A percentile compares a stretch with the other conserved stretches of the same genome.
These are phyloP conservation scores for Chondrosia reniformis DNA, from an alignment of 37 sponge, comb jelly and placozoan genomes.

Conservation along the genomic window DNA sequence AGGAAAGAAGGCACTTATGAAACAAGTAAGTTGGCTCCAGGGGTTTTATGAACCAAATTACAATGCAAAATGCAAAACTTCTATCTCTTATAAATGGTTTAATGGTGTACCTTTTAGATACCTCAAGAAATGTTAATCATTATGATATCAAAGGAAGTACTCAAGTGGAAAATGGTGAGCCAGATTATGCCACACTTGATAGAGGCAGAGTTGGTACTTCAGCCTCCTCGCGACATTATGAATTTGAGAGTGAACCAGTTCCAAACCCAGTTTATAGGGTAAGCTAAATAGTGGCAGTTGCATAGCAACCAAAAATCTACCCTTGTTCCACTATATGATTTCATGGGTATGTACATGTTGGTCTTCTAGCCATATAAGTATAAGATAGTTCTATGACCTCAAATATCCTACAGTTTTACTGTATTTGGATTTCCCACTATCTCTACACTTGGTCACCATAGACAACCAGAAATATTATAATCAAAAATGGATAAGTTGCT, in stretches of 20 bases:
- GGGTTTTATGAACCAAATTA: too few species aligned
- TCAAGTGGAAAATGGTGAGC: background rate
- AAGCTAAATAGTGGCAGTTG: background rate
- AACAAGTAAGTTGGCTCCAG: conserved; percentile 5
- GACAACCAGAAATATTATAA: too few species aligned
- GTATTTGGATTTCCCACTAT: background rate
- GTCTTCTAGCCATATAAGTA: background rate
- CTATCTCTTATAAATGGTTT: too few species aligned
- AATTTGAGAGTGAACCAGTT: conserved; percentile 9
- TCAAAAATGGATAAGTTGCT: too few species aligned
- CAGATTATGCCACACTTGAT: background rate
- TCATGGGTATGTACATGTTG: background rate
- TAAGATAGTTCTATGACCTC: background rate
- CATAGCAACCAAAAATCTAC: background rate
- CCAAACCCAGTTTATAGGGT: conserved; percentile 19
- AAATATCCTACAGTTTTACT: background rate
- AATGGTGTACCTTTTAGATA: too few species aligned
- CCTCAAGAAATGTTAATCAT: background rate
- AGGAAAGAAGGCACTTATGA: background rate
- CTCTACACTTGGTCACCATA: too few species aligned
- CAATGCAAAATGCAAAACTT: too few species aligned
- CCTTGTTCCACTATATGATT: background rate
- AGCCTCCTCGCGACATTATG: background rate
- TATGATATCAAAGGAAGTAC: background rate
- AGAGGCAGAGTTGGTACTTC: background rate